Evolutionary conservation across 92 coral and sea anemone genomes (phyloP).

Genomic region (Chrysogorgia sp.): DNA sequence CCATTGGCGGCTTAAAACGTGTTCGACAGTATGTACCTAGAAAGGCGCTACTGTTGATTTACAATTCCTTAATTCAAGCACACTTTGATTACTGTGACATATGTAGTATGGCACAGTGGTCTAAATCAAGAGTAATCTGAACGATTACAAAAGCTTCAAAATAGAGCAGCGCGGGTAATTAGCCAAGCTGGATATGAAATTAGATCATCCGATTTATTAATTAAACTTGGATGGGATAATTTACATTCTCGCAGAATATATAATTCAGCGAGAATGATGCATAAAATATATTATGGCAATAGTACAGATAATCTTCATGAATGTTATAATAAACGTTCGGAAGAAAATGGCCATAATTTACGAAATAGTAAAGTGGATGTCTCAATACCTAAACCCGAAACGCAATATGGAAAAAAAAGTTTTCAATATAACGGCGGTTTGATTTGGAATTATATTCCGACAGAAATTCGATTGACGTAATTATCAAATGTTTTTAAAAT

Average conservation of each 20-base stretch:
- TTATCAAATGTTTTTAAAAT: too few species aligned
- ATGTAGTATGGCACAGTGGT: slow-evolving; percentile 12
- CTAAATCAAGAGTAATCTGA: slow-evolving; percentile 1
- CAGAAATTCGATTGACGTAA: too few species aligned
- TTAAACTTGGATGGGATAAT: slow-evolving; percentile 25
- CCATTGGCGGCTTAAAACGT: slow-evolving; percentile 9
- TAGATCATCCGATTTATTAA: slow-evolving; percentile 6
- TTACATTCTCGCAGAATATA: background rate
- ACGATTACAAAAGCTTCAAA: slow-evolving; percentile 16
- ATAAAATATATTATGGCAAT: too few species aligned
- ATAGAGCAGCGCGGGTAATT: slow-evolving; percentile 39
- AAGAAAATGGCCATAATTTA: too few species aligned
- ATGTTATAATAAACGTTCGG: too few species aligned
- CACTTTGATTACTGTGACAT: slow-evolving; percentile 29
- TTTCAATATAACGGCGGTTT: too few species aligned
- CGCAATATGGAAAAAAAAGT: too few species aligned
- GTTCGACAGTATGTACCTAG: background rate
- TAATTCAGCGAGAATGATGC: too few species aligned
- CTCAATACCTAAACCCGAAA: too few species aligned
- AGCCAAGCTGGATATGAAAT: slow-evolving; percentile 8
- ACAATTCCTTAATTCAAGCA: slow-evolving; percentile 13
- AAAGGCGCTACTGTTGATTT: background rate
- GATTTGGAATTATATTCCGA: too few species aligned
- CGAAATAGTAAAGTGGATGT: too few species aligned
- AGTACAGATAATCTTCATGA: too few species aligned